Evolutionary conservation across 2,797 vertebrate genomes (phyloP), one percentile per base, ranked within the genome.

Genomic region (Channa striata): DNA sequence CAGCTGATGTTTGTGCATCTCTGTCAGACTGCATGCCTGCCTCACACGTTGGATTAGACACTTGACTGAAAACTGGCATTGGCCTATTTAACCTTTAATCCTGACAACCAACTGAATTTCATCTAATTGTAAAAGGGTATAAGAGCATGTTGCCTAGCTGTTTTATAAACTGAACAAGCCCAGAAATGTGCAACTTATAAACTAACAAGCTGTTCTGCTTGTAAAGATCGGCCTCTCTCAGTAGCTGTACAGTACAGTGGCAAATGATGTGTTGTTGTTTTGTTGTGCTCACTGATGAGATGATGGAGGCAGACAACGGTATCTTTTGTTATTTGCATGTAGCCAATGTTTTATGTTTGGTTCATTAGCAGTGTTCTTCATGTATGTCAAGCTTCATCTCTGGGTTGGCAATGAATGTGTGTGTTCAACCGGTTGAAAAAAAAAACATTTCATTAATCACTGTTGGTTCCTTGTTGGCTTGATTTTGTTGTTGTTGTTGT

Each of bases 211-310:
- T 50, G 70, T 48, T 44, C 21, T 8, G 61, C 75, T 77, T 86
- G 74, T 49, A 68, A 61, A 68, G 57, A 74, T 65, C 37, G 77
- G 68, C 23, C 58, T 74, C 50, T 69, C 69, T 81, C 68, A 68
- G 69, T 60, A 62, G 74, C 68, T 73, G 70, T 60, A 47, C 39
- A 64, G 36, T 30, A 51, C 57, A 58, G 64, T 6, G 51, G 61
- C 49, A 67, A 62, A 83, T 84, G 69, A 80, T 73, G 72, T 82
- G 77, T 72, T 86, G 62, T 72, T 82, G 81, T 81, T 77, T 71
- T 80, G 65, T 34, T 78, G 72, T 74, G 80, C 62, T 81, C 50
- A 44, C 44, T 54, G 70, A 80, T 67, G 67, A 72, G 64, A 72
- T 78, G 75, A 88, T 64, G 47, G 67, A 60, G 59, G 63, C 64